Conservation (phyloP, 2,888 invertebrate species). For the Drosophila anceps region DNA sequence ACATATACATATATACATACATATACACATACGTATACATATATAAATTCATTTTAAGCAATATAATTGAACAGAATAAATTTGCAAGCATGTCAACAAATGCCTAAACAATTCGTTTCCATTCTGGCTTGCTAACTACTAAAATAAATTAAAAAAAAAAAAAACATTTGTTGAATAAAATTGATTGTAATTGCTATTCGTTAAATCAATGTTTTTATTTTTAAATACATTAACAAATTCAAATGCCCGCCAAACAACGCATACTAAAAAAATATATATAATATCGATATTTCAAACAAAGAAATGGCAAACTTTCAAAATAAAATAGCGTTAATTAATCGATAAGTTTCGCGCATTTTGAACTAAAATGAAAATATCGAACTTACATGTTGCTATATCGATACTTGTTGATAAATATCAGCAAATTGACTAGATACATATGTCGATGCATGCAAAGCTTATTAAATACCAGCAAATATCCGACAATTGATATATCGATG, state of each 20-base stretch:
- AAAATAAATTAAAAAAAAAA: not conserved
- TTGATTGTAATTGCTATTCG: not conserved
- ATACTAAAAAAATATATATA: not conserved
- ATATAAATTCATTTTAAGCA: conserved; percentile 45
- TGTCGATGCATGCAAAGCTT: too few relatives aligned
- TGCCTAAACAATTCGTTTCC: conserved; percentile 17
- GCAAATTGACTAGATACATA: not conserved
- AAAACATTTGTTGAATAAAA: conserved; percentile 16
- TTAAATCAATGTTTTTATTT: not conserved
- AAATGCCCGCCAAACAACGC: not conserved
- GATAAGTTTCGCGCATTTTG: not conserved
- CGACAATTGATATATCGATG: not conserved
- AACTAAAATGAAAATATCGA: not conserved
- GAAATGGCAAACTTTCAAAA: not conserved
- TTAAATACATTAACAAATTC: not conserved
- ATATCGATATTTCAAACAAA: conserved; percentile 3
- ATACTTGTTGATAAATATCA: not conserved
- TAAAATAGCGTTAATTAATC: not conserved
- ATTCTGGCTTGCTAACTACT: conserved; percentile 14
- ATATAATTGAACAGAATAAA: conserved; percentile 53
- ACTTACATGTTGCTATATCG: not conserved
- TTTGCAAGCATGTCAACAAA: conserved; percentile 20
- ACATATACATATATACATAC: conserved; percentile 3
- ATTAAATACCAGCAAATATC: not conserved
- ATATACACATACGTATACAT: conserved; percentile 12